phyloP scores from a whole-genome alignment of 2,888 invertebrate species.

The Eulithis prunata region DNA sequence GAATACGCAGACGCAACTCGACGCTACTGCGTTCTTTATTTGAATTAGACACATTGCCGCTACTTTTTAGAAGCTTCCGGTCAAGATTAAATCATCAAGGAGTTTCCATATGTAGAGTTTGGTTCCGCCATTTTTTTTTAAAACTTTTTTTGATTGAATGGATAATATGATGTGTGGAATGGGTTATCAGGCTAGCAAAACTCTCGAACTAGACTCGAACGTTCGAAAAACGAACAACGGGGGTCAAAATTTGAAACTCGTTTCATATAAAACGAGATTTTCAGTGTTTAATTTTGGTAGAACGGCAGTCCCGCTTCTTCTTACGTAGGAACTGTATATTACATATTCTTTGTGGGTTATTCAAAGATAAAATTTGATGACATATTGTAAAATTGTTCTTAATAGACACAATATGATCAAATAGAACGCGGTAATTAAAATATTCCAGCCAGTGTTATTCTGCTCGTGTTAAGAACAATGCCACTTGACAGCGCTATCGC shows the following conservation, averaged over 20 bases:
- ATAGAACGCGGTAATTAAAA: conserved; percentile 22
- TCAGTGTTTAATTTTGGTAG: no score
- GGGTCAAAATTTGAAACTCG: no score
- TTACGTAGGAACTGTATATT: no score
- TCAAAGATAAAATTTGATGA: no score
- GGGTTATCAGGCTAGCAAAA: no score
- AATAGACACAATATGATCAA: conserved; percentile 23
- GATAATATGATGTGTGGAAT: no score
- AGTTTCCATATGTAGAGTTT: neutral
- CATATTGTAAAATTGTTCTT: neutral
- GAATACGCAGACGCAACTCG: conserved; percentile 34
- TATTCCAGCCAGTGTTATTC: conserved; percentile 17
- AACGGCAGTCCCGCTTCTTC: no score
- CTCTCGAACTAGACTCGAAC: no score
- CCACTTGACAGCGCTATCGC: conserved; percentile 41
- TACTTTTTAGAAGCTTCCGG: conserved; percentile 31
- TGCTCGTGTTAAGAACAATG: conserved; percentile 55
- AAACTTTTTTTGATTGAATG: neutral
- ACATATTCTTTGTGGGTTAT: no score
- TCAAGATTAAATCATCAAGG: neutral
- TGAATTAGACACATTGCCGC: conserved; percentile 42
- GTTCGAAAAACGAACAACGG: no score
- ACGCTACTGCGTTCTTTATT: conserved; percentile 51
- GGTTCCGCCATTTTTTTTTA: neutral
- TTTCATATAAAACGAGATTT: no score